Conservation (phyloP, 2,113 vertebrate genomes). For the Peromyscus leucopus region DNA sequence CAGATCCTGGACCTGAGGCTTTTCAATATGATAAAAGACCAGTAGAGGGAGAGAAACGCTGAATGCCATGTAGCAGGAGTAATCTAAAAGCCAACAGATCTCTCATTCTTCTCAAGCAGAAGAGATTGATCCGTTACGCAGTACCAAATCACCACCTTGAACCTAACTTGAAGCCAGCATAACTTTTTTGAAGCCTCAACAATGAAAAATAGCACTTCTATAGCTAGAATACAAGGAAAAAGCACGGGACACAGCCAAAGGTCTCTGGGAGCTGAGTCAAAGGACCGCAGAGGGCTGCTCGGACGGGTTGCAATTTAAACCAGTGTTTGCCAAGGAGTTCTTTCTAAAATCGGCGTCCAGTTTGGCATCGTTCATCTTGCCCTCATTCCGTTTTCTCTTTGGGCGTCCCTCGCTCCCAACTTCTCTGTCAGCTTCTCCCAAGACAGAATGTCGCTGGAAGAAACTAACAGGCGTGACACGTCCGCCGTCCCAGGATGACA, state of each 20-base stretch:
- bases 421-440: background rate
- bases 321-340: background rate
- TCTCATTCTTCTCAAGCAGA: background rate
- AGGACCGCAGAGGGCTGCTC: background rate
- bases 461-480: background rate
- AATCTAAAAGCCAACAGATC: background rate
- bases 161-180: background rate
- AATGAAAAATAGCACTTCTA: background rate
- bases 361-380: no score
- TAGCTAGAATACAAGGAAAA: background rate
- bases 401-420: background rate
- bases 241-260: background rate
- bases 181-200: constrained; percentile 23
- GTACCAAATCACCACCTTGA: background rate
- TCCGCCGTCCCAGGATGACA: constrained; percentile 15
- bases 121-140: background rate
- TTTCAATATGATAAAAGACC: constrained; percentile 41
- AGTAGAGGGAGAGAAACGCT: constrained; percentile 44
- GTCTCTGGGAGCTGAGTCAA: background rate
- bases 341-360: background rate
- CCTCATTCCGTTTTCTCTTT: background rate
- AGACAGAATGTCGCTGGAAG: background rate
- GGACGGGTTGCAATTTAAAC: background rate
- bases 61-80: background rate
- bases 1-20: background rate